Base-by-base conservation (phyloP, 23 tunicate genomes). In the Ciona savignyi region DNA sequence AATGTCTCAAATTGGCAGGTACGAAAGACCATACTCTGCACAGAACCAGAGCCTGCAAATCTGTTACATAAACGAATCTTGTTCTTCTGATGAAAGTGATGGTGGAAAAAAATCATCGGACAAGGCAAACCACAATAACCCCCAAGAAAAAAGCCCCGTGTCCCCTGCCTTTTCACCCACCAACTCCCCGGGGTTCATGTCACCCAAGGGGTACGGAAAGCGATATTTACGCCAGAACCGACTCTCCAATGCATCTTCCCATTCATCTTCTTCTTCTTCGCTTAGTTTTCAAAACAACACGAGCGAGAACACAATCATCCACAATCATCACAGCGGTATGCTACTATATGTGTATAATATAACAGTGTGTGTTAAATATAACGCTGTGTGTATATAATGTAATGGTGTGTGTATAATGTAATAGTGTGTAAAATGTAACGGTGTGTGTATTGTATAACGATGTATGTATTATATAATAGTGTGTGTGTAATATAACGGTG, bases 11-110 rank as follows among this genome's bases (percentile, higher is more conserved):
- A 42, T 42, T 42, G 15, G 56, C 79, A 78, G 92, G 32, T 56
- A 25, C 25, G 80, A 85, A 62, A 63, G 83, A 21, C 60, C 68
- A 3, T 81, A 82, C 64, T 81, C 95, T 24, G 56, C 85, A 3
- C 73, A 77, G 78, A 90, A 73, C 48, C 90, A 90, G 63, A 85
- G 84, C 66, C 69, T 90, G 11, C 84, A 90, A 23, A 83, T 90
- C 48, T 90, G 97, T 56, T 90, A 90, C 67, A 83, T 90, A 60
- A 90, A 90, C 63, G 81, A 90, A 74, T 32, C 82, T 4, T 90
- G 79, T 48, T 90, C 90, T 24, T 90, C 97, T 23, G 83, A 76
- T 51, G 85, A 79, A 20, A 72, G 32, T 48, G 76, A 48, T 2
- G 32, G 34, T 2, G 49, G 24, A 26, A 6, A 42, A 34, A 32